These are phyloP conservation scores for Leptoteleia sp. DNA, from an alignment of 1,140 invertebrate species.

Conservation along the genomic window DNA sequence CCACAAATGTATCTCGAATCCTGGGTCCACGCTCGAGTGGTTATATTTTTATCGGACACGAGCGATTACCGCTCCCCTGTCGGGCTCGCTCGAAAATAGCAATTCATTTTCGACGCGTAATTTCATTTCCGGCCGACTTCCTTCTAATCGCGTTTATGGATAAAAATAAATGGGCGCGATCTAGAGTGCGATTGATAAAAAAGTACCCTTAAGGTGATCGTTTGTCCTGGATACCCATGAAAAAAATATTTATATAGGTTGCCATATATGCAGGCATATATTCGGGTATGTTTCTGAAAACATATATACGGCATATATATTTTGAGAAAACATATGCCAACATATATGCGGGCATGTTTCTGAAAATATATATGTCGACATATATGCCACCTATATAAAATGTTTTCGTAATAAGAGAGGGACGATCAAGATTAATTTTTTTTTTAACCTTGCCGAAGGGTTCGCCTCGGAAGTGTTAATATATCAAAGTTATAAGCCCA, in stretches of 20 bases:
- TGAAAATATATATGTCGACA: too few relatives aligned
- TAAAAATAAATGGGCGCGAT: slow-evolving; percentile 22
- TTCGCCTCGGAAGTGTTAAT: slow-evolving; percentile 13
- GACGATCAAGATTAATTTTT: slow-evolving; percentile 14
- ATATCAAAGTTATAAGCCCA: slow-evolving; percentile 14
- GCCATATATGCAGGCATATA: too few relatives aligned
- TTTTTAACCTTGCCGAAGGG: not conserved
- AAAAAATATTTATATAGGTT: too few relatives aligned
- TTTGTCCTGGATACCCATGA: too few relatives aligned
- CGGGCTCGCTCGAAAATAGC: slow-evolving; percentile 11
- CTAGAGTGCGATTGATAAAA: slow-evolving; percentile 13
- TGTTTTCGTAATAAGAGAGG: too few relatives aligned
- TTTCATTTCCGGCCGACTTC: slow-evolving; percentile 22
- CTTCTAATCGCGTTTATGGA: slow-evolving; percentile 3
- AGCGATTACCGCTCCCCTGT: not conserved
- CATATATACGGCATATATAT: too few relatives aligned
- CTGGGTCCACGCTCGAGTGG: slow-evolving; percentile 8
- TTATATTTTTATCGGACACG: slow-evolving; percentile 2
- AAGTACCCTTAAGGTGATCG: too few relatives aligned
- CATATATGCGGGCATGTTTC: too few relatives aligned
- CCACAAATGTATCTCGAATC: slow-evolving; percentile 12
- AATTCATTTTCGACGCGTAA: slow-evolving; percentile 20
- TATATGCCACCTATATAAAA: too few relatives aligned
- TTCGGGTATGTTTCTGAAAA: too few relatives aligned
- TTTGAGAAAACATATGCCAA: too few relatives aligned